Conservation (phyloP, 2,797 vertebrate species). For the Crocodylus rhombifer region DNA sequence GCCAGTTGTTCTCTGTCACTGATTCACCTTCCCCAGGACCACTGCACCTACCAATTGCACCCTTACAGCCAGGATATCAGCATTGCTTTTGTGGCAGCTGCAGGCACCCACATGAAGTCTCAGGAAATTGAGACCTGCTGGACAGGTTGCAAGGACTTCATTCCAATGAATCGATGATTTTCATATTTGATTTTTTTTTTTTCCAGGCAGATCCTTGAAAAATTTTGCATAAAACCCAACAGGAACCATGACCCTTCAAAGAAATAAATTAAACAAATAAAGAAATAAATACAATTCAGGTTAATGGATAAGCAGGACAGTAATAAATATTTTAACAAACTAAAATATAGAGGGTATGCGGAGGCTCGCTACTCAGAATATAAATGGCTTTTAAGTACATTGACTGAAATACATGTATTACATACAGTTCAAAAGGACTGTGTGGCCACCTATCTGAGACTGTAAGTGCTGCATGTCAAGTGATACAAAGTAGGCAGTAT, state of each 20-base stretch:
- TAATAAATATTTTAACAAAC: too few species aligned
- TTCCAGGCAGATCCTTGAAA: neutral
- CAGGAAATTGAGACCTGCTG: fast-evolving
- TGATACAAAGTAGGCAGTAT: neutral
- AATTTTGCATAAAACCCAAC: neutral
- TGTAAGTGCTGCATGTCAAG: neutral
- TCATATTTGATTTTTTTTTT: fast-evolving
- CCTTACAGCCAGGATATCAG: neutral
- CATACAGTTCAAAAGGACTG: neutral
- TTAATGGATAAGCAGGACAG: too few species aligned
- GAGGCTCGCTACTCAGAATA: neutral
- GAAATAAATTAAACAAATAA: too few species aligned
- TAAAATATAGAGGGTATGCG: neutral
- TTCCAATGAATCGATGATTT: neutral
- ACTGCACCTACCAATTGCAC: too few species aligned
- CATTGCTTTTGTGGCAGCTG: neutral
- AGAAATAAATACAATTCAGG: too few species aligned
- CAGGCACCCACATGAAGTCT: neutral
- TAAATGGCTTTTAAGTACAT: neutral
- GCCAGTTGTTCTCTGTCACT: constrained; percentile 76
- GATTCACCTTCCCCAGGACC: neutral
- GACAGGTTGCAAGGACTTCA: neutral
- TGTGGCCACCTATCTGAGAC: neutral
- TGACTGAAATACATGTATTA: neutral
- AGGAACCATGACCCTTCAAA: neutral